Conservation (phyloP, 2,797 vertebrate species). For the Coregonus ussuriensis region DNA sequence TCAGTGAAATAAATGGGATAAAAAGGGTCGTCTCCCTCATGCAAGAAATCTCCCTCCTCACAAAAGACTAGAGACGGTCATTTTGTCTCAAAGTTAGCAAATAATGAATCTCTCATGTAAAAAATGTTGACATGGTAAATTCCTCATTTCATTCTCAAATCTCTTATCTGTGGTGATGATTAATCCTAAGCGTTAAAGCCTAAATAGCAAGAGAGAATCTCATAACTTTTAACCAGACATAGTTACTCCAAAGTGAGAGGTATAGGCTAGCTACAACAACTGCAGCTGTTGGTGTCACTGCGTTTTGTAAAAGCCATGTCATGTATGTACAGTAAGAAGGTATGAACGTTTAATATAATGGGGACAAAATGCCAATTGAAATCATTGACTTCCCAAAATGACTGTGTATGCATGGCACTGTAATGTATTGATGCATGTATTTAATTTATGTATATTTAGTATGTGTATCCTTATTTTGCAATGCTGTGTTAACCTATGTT, state of each 20-base stretch:
- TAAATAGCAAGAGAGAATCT: slow-evolving; percentile 3
- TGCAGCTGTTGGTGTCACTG: slow-evolving; percentile 41
- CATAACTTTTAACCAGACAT: slow-evolving; percentile 28
- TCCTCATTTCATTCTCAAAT: slow-evolving; percentile 22
- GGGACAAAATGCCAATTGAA: slow-evolving; percentile 70
- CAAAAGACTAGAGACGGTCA: neutral
- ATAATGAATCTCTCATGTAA: neutral
- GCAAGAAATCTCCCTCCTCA: neutral
- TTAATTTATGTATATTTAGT: slow-evolving; percentile 67
- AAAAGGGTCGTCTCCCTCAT: slow-evolving; percentile 16
- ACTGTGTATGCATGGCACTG: slow-evolving; percentile 79
- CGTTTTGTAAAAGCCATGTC: slow-evolving; percentile 66
- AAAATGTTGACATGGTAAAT: neutral
- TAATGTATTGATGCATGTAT: slow-evolving; percentile 81
- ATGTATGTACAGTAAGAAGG: slow-evolving; percentile 74
- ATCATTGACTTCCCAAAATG: slow-evolving; percentile 71
- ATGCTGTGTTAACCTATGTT: slow-evolving; percentile 63
- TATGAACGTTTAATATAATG: slow-evolving; percentile 68
- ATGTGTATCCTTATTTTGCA: slow-evolving; percentile 54
- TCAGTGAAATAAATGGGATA: slow-evolving; percentile 17
- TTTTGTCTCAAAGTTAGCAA: neutral
- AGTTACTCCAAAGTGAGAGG: slow-evolving; percentile 32
- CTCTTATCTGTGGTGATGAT: slow-evolving; percentile 28
- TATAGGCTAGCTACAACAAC: slow-evolving; percentile 39
- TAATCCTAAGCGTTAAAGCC: slow-evolving; percentile 28